Conservation (phyloP, 2,113 vertebrate species). For the Artemisiospiza belli region DNA sequence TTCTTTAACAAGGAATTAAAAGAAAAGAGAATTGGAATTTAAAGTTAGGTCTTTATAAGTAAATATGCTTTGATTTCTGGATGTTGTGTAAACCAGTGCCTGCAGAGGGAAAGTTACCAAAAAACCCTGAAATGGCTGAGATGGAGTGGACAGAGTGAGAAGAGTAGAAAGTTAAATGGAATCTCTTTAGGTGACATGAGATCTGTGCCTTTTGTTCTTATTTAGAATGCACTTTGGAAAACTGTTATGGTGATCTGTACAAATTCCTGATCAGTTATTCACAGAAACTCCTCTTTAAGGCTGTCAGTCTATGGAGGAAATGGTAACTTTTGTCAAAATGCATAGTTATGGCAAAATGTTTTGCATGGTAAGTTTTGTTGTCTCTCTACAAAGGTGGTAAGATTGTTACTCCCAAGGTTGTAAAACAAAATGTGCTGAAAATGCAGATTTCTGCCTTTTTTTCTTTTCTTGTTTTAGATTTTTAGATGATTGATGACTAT, state of each 20-base stretch:
- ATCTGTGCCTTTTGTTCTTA: background rate
- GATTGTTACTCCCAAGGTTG: background rate
- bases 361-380: background rate
- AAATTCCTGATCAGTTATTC: background rate
- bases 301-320: background rate
- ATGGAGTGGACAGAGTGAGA: rapidly evolving
- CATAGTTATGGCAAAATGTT: background rate
- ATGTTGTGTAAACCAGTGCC: background rate
- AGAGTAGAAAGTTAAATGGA: background rate
- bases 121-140: background rate
- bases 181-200: background rate
- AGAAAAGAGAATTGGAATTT: rapidly evolving
- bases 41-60: background rate
- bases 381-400: background rate
- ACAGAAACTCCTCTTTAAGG: background rate
- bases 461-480: background rate
- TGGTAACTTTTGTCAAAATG: background rate
- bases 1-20: background rate
- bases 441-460: background rate
- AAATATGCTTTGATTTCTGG: background rate
- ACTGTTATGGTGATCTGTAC: background rate
- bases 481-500: background rate
- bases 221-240: background rate
- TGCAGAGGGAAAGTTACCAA: background rate
- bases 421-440: background rate